A percentile compares a stretch with the other conserved stretches of the same genome.
phyloP scores from a whole-genome alignment of 2,888 invertebrate species.

The Meteorus colon region DNA sequence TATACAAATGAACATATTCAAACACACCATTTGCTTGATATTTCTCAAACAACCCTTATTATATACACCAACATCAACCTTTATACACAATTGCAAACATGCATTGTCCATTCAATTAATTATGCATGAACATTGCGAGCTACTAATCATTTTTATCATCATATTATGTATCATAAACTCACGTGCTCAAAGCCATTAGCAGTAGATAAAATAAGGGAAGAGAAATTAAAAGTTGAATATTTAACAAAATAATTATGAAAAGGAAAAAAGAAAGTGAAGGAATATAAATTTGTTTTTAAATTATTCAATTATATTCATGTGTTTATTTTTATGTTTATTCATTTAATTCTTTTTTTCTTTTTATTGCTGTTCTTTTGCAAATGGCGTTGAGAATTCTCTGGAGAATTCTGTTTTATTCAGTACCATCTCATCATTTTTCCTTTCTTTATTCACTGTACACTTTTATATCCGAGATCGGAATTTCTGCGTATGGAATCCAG shows the following conservation, averaged over 20 bases:
- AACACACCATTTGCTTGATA: background rate
- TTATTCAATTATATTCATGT: background rate
- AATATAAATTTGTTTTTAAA: background rate
- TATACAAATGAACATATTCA: background rate
- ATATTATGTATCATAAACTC: background rate
- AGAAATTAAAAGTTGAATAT: background rate
- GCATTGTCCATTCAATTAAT: slow-evolving; percentile 67
- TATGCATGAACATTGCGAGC: slow-evolving; percentile 61
- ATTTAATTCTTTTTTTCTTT: background rate
- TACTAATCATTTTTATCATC: slow-evolving; percentile 60
- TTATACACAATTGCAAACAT: slow-evolving; percentile 59
- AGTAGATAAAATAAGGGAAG: background rate
- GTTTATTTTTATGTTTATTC: background rate
- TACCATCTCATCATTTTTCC: background rate
- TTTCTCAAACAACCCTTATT: background rate
- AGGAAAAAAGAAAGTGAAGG: background rate
- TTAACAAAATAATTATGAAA: no score
- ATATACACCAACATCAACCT: slow-evolving; percentile 51
- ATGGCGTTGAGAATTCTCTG: no score
- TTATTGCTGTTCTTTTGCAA: no score
- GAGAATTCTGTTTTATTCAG: no score
- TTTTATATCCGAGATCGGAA: slow-evolving; percentile 30
- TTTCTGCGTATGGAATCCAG: slow-evolving; percentile 36
- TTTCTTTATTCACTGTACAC: background rate
- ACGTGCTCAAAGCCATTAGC: background rate